These are phyloP conservation scores for Solea solea DNA, from an alignment of 2,113 vertebrate species.

Conservation along the genomic window DNA sequence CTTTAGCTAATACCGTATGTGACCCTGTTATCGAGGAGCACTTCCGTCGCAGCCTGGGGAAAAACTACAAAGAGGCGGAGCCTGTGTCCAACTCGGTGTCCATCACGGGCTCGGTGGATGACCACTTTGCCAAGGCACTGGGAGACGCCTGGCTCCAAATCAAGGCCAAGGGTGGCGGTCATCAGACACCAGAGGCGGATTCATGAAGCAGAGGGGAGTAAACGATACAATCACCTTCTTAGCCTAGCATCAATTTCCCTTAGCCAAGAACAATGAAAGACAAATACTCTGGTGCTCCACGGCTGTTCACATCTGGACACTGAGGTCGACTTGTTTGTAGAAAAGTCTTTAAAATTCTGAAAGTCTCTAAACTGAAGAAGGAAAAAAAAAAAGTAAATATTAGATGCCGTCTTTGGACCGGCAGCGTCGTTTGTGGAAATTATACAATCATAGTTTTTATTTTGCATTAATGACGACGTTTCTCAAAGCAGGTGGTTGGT, in stretches of 20 bases:
- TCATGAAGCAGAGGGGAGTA: conserved; percentile 62
- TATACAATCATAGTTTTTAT: conserved; percentile 49
- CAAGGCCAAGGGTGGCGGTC: conserved; percentile 89
- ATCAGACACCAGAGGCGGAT: conserved; percentile 75
- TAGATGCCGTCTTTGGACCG: conserved; percentile 26
- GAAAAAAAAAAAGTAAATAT: conserved; percentile 41
- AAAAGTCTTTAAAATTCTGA: conserved; percentile 47
- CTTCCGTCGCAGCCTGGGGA: conserved; percentile 97
- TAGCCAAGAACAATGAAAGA: conserved; percentile 85
- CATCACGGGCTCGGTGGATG: conserved; percentile 96
- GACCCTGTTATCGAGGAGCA: conserved; percentile 98
- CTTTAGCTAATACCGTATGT: conserved; percentile 83
- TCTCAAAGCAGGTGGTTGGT: conserved; percentile 26
- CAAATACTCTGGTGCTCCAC: conserved; percentile 37
- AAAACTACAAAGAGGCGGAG: conserved; percentile 97
- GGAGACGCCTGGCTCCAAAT: conserved; percentile 97
- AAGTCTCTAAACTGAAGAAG: neutral
- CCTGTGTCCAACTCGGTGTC: conserved; percentile 93
- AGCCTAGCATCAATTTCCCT: conserved; percentile 81
- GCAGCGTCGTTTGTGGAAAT: conserved; percentile 20
- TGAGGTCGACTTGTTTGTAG: conserved; percentile 23
- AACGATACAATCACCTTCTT: conserved; percentile 83
- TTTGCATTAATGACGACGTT: conserved; percentile 35
- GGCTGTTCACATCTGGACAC: conserved; percentile 40
- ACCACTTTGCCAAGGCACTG: conserved; percentile 98